Evolutionary conservation across 2,888 invertebrate genomes (phyloP).

Genomic region (Acrobasis consociella): DNA sequence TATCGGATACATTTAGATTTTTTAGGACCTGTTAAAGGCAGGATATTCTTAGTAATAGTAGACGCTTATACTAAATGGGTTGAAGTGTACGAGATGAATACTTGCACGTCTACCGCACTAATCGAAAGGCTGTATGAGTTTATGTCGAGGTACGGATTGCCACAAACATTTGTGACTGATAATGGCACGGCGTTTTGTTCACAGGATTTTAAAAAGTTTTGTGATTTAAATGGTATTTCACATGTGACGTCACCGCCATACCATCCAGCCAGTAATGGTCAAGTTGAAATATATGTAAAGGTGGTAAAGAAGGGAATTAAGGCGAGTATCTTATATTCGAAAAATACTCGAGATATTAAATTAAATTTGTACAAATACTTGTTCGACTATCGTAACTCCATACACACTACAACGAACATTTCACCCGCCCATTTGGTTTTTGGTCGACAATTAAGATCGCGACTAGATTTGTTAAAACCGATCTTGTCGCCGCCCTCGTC

Average conservation of each 20-base stretch:
- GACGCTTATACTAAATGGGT: constrained; percentile 1
- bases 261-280: not conserved
- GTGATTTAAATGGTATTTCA: not conserved
- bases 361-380: too few relatives aligned
- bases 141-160: not conserved
- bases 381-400: too few relatives aligned
- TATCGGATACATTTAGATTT: not conserved
- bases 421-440: too few relatives aligned
- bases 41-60: not conserved
- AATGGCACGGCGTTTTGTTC: not conserved
- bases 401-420: too few relatives aligned
- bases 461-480: too few relatives aligned
- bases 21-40: not conserved
- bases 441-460: too few relatives aligned
- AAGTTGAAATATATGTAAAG: not conserved
- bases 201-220: not conserved
- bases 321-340: not conserved
- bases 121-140: not conserved
- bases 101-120: not conserved
- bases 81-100: not conserved
- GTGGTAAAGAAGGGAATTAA: not conserved
- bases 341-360: too few relatives aligned
- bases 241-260: not conserved
- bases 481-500: too few relatives aligned
- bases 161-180: not conserved